phyloP scores from a whole-genome alignment of 1,140 invertebrate species.

The Bombus breviceps region DNA sequence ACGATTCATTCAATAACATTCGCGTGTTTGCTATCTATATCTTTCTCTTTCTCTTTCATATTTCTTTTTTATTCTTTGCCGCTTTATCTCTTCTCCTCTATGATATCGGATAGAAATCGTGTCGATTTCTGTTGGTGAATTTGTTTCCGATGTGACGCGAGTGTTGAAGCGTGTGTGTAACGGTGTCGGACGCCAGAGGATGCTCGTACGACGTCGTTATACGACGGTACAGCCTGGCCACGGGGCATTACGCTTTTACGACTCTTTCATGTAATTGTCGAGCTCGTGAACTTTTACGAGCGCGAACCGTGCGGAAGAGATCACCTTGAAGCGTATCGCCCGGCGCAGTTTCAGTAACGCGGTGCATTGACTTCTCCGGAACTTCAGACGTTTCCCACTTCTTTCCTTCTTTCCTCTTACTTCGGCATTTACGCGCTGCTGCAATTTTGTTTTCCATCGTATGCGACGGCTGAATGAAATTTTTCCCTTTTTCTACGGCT shows the following conservation, averaged over 20 bases:
- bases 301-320: slow-evolving; percentile 47
- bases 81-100: neutral
- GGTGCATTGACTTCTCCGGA: slow-evolving; percentile 20
- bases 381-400: slow-evolving; percentile 1
- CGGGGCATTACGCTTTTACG: slow-evolving; percentile 79
- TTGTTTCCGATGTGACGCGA: slow-evolving; percentile 37
- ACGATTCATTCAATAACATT: neutral
- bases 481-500: neutral
- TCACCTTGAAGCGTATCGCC: slow-evolving; percentile 50
- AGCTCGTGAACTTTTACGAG: slow-evolving; percentile 81
- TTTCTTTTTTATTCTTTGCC: no score
- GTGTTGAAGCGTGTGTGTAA: neutral
- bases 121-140: slow-evolving; percentile 32
- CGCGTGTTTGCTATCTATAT: no score
- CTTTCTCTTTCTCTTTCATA: no score
- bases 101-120: neutral
- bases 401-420: neutral
- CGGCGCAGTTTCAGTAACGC: slow-evolving; percentile 30
- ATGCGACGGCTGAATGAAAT: no score
- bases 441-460: neutral
- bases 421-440: neutral
- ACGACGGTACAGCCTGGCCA: slow-evolving; percentile 54
- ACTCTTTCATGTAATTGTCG: slow-evolving; percentile 81
- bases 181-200: slow-evolving; percentile 13
- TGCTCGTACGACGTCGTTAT: slow-evolving; percentile 58